Evolutionary conservation across 2,888 invertebrate genomes (phyloP).

Genomic region (Agrochola circellaris): DNA sequence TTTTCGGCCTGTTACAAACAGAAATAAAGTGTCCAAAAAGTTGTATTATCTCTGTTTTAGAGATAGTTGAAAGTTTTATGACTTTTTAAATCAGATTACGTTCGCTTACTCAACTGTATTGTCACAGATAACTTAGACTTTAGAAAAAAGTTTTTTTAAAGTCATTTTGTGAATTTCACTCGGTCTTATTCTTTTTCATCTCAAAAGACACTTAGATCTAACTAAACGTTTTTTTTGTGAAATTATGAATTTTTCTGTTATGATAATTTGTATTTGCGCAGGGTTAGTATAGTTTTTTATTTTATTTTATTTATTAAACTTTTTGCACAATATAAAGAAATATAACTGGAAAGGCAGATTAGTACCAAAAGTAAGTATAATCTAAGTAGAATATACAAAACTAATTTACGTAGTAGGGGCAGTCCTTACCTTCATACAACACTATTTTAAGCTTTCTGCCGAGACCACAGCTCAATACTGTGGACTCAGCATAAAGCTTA

Average conservation of each 20-base stretch:
- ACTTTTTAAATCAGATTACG: slow-evolving; percentile 58
- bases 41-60: slow-evolving; percentile 46
- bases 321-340: not conserved
- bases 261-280: too few relatives aligned
- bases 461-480: too few relatives aligned
- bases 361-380: not conserved
- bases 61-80: slow-evolving; percentile 59
- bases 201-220: not conserved
- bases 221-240: not conserved
- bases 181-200: not conserved
- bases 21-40: slow-evolving; percentile 40
- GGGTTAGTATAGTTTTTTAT: not conserved
- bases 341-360: not conserved
- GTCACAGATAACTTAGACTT: slow-evolving; percentile 30
- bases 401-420: not conserved
- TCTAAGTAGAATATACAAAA: not conserved
- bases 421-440: too few relatives aligned
- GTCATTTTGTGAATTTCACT: not conserved
- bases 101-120: slow-evolving; percentile 40
- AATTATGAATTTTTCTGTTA: not conserved
- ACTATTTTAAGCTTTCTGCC: too few relatives aligned
- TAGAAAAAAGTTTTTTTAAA: not conserved
- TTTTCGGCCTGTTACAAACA: slow-evolving; percentile 27
- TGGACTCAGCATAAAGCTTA: too few relatives aligned
- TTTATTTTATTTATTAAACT: not conserved